Conservation (phyloP, 2,113 vertebrate species). For the Phalacrocorax brasilianus region DNA sequence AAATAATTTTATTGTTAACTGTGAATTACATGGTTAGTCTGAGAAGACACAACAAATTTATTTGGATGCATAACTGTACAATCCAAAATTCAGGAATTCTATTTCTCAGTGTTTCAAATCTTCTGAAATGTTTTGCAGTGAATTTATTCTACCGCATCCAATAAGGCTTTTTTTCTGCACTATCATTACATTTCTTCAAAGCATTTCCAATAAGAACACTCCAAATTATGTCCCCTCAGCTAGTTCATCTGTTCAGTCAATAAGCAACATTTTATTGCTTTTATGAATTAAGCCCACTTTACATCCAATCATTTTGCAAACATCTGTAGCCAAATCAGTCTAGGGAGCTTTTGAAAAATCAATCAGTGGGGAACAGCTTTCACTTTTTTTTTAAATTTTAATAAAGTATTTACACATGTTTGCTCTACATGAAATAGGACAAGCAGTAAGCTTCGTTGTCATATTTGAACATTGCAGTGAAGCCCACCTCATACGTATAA, state of each 20-base stretch:
- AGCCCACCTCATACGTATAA: not conserved
- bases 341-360: conserved; percentile 81
- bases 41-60: not conserved
- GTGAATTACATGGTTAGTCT: not conserved
- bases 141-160: conserved; percentile 65
- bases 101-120: conserved; percentile 39
- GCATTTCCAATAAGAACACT: conserved; percentile 74
- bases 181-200: conserved; percentile 67
- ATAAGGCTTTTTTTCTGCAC: conserved; percentile 58
- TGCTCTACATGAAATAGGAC: conserved; percentile 49
- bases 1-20: not conserved
- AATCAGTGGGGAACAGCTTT: conserved; percentile 77
- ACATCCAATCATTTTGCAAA: conserved; percentile 77
- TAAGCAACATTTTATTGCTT: conserved; percentile 77
- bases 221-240: conserved; percentile 75
- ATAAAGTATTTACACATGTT: conserved; percentile 79
- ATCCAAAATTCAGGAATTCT: conserved; percentile 31
- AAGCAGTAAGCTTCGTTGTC: not conserved
- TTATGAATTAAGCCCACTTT: conserved; percentile 80
- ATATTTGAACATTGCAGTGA: not conserved
- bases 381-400: conserved; percentile 69
- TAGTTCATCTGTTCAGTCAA: conserved; percentile 78
- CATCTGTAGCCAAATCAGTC: conserved; percentile 76
- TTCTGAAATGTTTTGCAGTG: conserved; percentile 45
- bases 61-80: not conserved